A percentile compares a stretch with the other conserved stretches of the same genome.
Conservation (phyloP, 2,888 invertebrate species). For the Chrysomela aeneicollis region DNA sequence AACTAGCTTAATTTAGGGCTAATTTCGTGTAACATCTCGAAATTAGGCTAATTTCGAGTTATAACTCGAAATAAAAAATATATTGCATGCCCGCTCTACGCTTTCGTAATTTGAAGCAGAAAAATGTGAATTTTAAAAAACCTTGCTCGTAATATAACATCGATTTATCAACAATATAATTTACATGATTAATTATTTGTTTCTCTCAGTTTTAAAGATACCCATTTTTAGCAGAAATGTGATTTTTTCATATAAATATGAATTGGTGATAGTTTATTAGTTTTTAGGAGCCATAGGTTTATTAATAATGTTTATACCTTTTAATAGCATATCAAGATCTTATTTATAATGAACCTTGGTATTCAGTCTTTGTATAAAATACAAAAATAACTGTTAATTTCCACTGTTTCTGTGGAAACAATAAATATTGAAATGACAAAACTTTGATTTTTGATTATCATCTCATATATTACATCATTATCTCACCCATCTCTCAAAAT, state of each 20-base stretch:
- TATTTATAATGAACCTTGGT: no score
- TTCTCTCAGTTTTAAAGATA: constrained; percentile 13
- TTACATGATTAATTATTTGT: neutral
- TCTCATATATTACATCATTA: constrained; percentile 19
- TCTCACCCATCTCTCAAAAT: constrained; percentile 11
- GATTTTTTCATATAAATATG: constrained; percentile 35
- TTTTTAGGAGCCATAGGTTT: constrained; percentile 19
- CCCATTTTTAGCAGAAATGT: constrained; percentile 22
- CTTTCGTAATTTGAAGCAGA: no score
- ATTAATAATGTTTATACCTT: constrained; percentile 27
- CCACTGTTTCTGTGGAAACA: constrained; percentile 15
- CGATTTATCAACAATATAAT: no score
- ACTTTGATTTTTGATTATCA: constrained; percentile 13
- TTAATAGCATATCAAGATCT: constrained; percentile 17
- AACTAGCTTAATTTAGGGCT: no score
- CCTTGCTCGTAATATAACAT: no score
- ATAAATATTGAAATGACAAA: constrained; percentile 14
- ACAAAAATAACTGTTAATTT: constrained; percentile 13
- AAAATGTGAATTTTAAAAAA: no score
- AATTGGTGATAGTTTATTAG: constrained; percentile 35
- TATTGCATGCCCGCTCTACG: no score
- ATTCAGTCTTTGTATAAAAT: no score
- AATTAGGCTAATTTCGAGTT: no score
- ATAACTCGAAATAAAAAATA: no score
- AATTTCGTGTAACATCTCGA: no score